Percentiles rank a stretch among this genome's conserved stretches.
Evolutionary conservation across 2,888 invertebrate species (phyloP).

Genomic region (Nomada lathburiana): DNA sequence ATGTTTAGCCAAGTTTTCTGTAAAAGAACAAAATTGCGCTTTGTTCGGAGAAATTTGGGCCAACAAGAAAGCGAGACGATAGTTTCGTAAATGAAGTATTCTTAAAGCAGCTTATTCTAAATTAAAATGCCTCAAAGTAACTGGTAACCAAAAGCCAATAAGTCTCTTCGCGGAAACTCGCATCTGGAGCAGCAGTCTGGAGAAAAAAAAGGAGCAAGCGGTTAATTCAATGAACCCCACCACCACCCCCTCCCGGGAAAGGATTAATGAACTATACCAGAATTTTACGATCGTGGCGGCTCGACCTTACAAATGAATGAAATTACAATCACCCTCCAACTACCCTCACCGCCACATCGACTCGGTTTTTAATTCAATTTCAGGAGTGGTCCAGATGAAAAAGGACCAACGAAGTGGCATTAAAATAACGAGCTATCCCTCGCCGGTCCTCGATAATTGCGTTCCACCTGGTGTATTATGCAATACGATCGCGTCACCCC

Average conservation of each 20-base stretch:
- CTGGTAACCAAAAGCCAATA: constrained; percentile 2
- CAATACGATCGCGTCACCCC: constrained; percentile 48
- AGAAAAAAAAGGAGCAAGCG: not conserved
- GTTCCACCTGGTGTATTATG: constrained; percentile 67
- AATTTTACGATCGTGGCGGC: constrained; percentile 65
- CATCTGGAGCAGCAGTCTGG: not conserved
- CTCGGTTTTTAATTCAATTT: constrained; percentile 69
- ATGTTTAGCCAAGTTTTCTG: no score
- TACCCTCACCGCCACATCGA: constrained; percentile 50
- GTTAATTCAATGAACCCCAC: constrained; percentile 58
- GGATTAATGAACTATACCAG: constrained; percentile 63
- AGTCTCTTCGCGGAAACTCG: not conserved
- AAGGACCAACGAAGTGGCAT: constrained; percentile 56
- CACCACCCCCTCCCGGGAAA: constrained; percentile 16
- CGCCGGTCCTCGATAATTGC: constrained; percentile 64
- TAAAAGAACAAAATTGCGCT: no score
- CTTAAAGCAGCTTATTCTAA: not conserved
- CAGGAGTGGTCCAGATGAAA: constrained; percentile 62
- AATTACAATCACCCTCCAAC: constrained; percentile 67
- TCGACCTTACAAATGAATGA: constrained; percentile 66
- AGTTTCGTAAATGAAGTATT: not conserved
- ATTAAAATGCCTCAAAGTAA: not conserved
- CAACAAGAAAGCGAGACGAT: no score
- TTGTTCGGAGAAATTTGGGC: no score
- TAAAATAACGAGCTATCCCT: constrained; percentile 67